These are phyloP conservation scores for Delphinapterus leucas DNA, from an alignment of 2,113 vertebrate species.

Conservation along the genomic window DNA sequence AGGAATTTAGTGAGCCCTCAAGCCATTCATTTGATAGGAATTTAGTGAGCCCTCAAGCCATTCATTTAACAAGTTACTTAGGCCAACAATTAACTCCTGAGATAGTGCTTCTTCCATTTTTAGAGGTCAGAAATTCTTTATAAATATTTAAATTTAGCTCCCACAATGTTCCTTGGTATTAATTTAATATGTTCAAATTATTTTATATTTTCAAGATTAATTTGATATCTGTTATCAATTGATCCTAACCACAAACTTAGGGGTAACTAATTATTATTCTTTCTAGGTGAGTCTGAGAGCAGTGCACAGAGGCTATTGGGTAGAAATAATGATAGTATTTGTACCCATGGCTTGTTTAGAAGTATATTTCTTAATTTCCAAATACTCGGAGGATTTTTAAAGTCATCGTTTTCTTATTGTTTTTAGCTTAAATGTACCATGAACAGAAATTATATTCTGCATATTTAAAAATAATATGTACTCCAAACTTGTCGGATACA, in stretches of 20 bases:
- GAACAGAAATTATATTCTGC: not conserved
- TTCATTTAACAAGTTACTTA: not conserved
- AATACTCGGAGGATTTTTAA: not conserved
- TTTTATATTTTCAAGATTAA: not conserved
- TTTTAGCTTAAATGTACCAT: not conserved
- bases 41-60: not conserved
- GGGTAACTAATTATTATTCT: not conserved
- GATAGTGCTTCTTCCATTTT: not conserved
- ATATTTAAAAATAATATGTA: not conserved
- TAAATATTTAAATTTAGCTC: not conserved
- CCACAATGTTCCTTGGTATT: not conserved
- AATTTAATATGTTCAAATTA: not conserved
- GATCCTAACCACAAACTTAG: not conserved
- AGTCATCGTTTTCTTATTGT: not conserved
- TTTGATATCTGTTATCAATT: not conserved
- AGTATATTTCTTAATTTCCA: conserved; percentile 3
- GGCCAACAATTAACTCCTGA: not conserved
- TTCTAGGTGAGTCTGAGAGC: not conserved
- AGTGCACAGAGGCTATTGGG: not conserved
- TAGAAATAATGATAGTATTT: not conserved
- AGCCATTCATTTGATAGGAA: not conserved
- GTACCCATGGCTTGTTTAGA: not conserved
- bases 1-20: not conserved
- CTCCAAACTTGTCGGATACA: not conserved
- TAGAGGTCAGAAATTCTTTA: not conserved